Percentiles rank a stretch among this genome's conserved stretches.
Conservation (phyloP, 2,888 invertebrate genomes). For the Megalurothrips usitatus region DNA sequence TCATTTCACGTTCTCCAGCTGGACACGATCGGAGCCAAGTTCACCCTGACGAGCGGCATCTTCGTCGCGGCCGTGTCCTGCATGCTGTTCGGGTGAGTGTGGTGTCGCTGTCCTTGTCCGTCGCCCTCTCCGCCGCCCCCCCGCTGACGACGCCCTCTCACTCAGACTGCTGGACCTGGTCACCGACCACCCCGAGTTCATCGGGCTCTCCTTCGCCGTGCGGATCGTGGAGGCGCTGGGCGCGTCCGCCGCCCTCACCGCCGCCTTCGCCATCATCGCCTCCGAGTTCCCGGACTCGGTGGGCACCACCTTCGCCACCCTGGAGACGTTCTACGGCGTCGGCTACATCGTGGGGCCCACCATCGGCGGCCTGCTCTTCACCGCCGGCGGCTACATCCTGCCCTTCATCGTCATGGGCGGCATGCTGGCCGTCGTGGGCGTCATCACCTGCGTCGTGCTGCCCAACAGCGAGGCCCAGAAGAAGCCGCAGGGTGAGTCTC, state of each 20-base stretch:
- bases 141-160: neutral
- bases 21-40: constrained; percentile 47
- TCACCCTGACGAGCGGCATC: constrained; percentile 48
- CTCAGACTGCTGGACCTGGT: constrained; percentile 42
- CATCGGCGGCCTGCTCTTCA: constrained; percentile 44
- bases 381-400: constrained; percentile 48
- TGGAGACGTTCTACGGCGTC: constrained; percentile 46
- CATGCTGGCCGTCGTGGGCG: constrained; percentile 43
- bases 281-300: constrained; percentile 50
- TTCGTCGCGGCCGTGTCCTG: constrained; percentile 48
- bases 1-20: constrained; percentile 43
- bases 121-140: neutral
- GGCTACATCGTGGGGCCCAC: constrained; percentile 47
- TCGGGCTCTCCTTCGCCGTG: constrained; percentile 47
- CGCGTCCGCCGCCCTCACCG: constrained; percentile 45
- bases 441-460: constrained; percentile 44
- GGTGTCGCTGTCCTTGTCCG: neutral
- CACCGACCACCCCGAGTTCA: constrained; percentile 43
- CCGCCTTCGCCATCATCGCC: constrained; percentile 50
- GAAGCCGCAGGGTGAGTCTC: constrained; percentile 6
- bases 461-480: constrained; percentile 38
- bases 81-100: constrained; percentile 49
- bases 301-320: constrained; percentile 50
- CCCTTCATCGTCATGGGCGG: constrained; percentile 50
- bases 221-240: constrained; percentile 50